Evolutionary conservation across 53 echinoderm and acorn worm genomes (phyloP).

Genomic region (Patiria pectinifera): DNA sequence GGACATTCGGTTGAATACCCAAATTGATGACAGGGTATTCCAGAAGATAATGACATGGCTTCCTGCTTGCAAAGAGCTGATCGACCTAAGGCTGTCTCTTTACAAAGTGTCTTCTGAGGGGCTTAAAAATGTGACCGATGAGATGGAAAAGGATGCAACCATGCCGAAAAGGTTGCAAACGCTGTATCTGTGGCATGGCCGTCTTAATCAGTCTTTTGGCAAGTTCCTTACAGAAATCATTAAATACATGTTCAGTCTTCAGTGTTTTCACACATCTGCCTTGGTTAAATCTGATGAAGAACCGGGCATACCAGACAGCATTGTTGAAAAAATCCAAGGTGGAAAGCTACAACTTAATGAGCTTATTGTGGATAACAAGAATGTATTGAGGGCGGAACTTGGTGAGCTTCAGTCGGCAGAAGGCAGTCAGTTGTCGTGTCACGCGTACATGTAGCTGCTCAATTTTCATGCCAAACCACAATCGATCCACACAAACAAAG

Average conservation of each 20-base stretch:
- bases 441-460: too few species aligned
- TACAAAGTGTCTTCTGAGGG: background rate
- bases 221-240: background rate
- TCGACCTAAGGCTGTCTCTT: background rate
- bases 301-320: background rate
- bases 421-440: too few species aligned
- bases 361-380: background rate
- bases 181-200: background rate
- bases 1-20: background rate
- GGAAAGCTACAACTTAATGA: background rate
- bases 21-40: background rate
- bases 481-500: too few species aligned
- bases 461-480: too few species aligned
- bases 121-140: background rate
- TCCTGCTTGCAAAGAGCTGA: background rate
- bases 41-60: background rate
- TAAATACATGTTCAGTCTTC: background rate
- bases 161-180: background rate
- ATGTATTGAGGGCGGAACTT: background rate
- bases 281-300: background rate
- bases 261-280: background rate
- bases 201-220: background rate
- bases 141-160: background rate
- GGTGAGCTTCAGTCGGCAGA: too few species aligned
- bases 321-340: background rate